Conservation (phyloP, 2,113 vertebrate genomes). For the Paracanthobrama guichenoti region DNA sequence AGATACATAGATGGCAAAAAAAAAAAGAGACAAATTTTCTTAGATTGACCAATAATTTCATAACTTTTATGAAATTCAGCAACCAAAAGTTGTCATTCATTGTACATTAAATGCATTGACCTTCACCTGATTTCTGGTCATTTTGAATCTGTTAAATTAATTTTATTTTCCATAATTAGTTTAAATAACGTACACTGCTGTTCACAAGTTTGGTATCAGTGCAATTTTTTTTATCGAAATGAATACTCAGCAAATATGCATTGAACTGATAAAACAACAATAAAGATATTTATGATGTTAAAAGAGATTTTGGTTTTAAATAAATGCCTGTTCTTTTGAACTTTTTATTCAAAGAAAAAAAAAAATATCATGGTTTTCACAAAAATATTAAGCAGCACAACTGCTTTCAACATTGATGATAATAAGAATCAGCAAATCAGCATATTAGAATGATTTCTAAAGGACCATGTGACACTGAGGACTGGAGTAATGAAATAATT, state of each 20-base stretch:
- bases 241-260: background rate
- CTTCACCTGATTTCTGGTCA: background rate
- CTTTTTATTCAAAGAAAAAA: background rate
- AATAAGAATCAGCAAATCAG: background rate
- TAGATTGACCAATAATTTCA: background rate
- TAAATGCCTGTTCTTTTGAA: background rate
- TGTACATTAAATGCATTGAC: background rate
- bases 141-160: background rate
- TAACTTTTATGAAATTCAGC: background rate
- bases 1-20: conserved; percentile 5
- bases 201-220: background rate
- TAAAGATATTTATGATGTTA: background rate
- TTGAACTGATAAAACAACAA: background rate
- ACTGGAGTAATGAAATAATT: no score
- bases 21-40: background rate
- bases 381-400: background rate
- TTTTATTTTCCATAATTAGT: background rate
- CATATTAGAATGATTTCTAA: background rate
- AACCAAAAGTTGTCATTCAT: background rate
- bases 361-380: background rate
- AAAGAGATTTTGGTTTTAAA: background rate
- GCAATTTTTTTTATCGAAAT: background rate
- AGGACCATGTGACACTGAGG: background rate
- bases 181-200: background rate
- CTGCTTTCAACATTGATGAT: background rate